A percentile compares a stretch with the other conserved stretches of the same genome.
Conservation (phyloP, 2,888 invertebrate species). For the Andrena chrysosceles region DNA sequence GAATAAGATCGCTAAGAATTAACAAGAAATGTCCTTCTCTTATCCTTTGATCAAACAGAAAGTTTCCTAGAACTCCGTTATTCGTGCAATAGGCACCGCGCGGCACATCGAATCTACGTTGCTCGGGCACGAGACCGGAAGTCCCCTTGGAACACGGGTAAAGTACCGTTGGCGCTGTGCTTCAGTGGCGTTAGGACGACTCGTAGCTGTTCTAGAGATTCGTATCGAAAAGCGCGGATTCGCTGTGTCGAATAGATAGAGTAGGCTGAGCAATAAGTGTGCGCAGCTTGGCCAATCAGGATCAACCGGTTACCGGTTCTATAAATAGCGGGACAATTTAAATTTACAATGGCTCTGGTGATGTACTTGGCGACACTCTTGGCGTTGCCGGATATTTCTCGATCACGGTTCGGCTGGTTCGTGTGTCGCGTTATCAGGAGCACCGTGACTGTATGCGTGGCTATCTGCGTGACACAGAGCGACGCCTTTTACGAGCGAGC, state of each 20-base stretch:
- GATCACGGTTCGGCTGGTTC: constrained; percentile 10
- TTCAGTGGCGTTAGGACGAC: too few species aligned
- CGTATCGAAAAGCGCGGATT: not conserved
- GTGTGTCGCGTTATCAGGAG: constrained; percentile 31
- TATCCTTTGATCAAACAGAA: too few species aligned
- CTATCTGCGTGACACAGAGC: constrained; percentile 35
- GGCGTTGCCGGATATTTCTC: constrained; percentile 29
- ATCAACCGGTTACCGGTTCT: constrained; percentile 45
- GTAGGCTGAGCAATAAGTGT: not conserved
- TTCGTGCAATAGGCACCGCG: not conserved
- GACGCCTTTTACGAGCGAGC: constrained; percentile 24
- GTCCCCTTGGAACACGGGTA: not conserved
- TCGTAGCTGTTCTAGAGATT: not conserved
- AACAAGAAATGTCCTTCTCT: too few species aligned
- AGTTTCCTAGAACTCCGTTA: not conserved
- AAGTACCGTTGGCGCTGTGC: too few species aligned
- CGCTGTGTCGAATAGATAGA: not conserved
- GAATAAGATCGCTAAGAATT: too few species aligned
- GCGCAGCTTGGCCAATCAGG: constrained; percentile 6
- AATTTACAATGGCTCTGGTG: constrained; percentile 49
- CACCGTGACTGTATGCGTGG: constrained; percentile 10
- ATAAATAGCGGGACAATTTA: constrained; percentile 48
- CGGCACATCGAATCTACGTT: not conserved
- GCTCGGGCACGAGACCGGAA: not conserved
- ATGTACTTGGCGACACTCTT: constrained; percentile 15